Evolutionary conservation across 1,140 invertebrate genomes (phyloP).

Genomic region (Drosophila pseudoobscura): DNA sequence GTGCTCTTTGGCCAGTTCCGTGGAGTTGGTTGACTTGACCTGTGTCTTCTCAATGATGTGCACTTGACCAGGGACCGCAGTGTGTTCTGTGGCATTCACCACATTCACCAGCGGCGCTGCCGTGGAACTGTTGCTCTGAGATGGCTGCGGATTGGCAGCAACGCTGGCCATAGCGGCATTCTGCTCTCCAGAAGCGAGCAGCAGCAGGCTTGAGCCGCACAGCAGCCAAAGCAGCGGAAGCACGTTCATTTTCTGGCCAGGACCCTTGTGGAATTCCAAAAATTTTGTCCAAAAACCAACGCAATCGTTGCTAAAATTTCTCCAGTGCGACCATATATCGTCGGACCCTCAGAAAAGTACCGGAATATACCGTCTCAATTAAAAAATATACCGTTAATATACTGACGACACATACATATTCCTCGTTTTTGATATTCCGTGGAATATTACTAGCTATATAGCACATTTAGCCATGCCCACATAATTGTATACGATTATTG

Average conservation of each 20-base stretch:
- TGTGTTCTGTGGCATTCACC: not conserved
- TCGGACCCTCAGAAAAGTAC: no score
- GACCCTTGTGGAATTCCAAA: not conserved
- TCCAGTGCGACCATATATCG: no score
- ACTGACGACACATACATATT: no score
- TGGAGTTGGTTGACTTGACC: slow-evolving; percentile 7
- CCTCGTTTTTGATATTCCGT: no score
- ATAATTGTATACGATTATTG: no score
- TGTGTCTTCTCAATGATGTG: not conserved
- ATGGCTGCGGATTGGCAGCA: slow-evolving; percentile 1
- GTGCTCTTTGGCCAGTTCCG: not conserved
- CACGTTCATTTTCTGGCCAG: slow-evolving; percentile 24
- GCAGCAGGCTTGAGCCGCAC: not conserved
- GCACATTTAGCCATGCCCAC: no score
- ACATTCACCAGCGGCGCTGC: not conserved
- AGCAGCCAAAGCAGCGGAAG: slow-evolving; percentile 23
- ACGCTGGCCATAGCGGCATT: not conserved
- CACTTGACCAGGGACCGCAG: not conserved
- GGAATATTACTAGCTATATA: no score
- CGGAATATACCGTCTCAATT: no score
- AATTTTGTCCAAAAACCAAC: not conserved
- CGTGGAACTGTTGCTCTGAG: not conserved
- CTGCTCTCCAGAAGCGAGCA: slow-evolving; percentile 17
- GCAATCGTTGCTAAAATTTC: no score
- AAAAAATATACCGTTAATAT: no score